These are phyloP conservation scores for Caenorhabditis sp. DNA, from an alignment of 2,888 invertebrate genomes.

Conservation along the genomic window DNA sequence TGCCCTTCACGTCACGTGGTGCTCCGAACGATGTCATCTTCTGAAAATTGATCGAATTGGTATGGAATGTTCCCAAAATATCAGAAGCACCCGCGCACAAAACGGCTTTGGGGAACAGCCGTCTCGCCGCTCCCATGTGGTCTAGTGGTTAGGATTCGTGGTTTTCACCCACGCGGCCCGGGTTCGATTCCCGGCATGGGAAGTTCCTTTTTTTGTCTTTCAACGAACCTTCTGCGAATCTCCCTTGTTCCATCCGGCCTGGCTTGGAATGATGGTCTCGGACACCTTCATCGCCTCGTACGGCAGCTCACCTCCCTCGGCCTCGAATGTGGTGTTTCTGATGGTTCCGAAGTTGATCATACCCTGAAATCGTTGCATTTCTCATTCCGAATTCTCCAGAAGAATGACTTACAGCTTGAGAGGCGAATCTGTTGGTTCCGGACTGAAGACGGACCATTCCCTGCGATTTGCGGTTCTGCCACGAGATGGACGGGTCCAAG, in stretches of 20 bases:
- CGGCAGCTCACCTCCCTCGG: conserved; percentile 82
- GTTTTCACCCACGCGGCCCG: conserved; percentile 83
- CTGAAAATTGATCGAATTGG: conserved; percentile 55
- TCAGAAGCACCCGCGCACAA: not conserved
- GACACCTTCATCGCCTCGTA: conserved; percentile 83
- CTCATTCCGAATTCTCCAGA: no score
- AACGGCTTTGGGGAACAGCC: not conserved
- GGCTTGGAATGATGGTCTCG: conserved; percentile 82
- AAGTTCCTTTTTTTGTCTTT: conserved; percentile 33
- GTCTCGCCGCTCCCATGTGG: conserved; percentile 76
- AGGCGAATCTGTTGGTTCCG: conserved; percentile 82
- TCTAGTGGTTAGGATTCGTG: conserved; percentile 83
- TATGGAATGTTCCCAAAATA: not conserved
- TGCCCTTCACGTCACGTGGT: conserved; percentile 82
- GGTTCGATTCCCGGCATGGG: conserved; percentile 83
- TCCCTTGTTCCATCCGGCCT: conserved; percentile 83
- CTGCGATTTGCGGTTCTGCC: conserved; percentile 82
- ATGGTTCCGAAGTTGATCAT: conserved; percentile 77
- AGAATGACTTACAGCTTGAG: conserved; percentile 74
- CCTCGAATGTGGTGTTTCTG: conserved; percentile 82
- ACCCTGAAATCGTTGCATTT: conserved; percentile 61
- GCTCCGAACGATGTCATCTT: conserved; percentile 82
- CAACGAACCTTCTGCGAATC: conserved; percentile 81
- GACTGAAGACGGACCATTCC: conserved; percentile 82
- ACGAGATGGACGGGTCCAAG: conserved; percentile 80